Evolutionary conservation across 2,113 vertebrate genomes (phyloP).

Genomic region (Pelobates fuscus): DNA sequence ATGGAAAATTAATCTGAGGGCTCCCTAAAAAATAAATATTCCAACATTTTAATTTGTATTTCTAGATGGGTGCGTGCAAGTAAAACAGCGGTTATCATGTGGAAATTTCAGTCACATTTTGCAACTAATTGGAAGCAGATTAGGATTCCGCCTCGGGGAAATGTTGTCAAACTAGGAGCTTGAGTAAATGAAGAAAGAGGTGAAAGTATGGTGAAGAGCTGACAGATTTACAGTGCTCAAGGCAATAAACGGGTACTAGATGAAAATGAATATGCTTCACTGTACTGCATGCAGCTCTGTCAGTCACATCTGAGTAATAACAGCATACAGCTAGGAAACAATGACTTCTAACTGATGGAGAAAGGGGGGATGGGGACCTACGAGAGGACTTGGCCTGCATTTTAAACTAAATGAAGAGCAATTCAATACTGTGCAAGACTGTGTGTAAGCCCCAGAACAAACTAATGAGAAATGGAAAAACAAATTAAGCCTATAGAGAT

Average conservation of each 20-base stretch:
- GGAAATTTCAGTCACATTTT: conserved; percentile 84
- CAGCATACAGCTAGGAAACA: conserved; percentile 62
- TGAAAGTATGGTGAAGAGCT: conserved; percentile 75
- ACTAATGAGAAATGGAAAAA: no score
- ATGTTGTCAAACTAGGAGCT: conserved; percentile 81
- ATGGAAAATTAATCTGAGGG: conserved; percentile 59
- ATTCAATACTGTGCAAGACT: conserved; percentile 6
- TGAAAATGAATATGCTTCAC: conserved; percentile 70
- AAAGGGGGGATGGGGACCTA: conserved; percentile 50
- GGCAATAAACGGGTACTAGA: conserved; percentile 73
- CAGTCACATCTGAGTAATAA: conserved; percentile 64
- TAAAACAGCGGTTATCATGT: conserved; percentile 77
- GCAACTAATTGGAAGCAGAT: conserved; percentile 86
- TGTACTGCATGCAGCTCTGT: conserved; percentile 61
- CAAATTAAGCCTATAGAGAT: no score
- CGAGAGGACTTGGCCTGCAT: conserved; percentile 34
- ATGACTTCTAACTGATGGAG: conserved; percentile 61
- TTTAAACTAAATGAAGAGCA: conserved; percentile 45
- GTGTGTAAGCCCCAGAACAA: neutral
- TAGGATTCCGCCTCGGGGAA: conserved; percentile 81
- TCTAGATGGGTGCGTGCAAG: conserved; percentile 73
- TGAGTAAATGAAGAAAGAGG: conserved; percentile 80
- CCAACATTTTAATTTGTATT: conserved; percentile 75
- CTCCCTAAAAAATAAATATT: conserved; percentile 71
- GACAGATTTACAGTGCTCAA: conserved; percentile 82